A percentile compares a stretch with the other conserved stretches of the same genome.
phyloP scores from a whole-genome alignment of 2,888 invertebrate species.

The Diaperis boleti region DNA sequence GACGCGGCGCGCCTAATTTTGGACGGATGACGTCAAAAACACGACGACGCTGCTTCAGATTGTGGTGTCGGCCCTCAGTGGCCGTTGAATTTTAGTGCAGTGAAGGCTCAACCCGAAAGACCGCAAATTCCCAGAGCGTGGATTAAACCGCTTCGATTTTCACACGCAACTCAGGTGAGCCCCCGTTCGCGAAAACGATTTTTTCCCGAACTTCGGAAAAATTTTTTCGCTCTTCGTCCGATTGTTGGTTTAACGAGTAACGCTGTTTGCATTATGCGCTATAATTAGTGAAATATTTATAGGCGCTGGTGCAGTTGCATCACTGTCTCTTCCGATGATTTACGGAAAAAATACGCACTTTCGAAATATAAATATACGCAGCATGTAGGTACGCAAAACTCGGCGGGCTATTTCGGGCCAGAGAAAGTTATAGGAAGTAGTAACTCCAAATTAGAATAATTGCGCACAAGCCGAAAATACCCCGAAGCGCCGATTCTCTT shows the following conservation, averaged over 20 bases:
- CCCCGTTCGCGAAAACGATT: neutral
- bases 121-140: conserved; percentile 8
- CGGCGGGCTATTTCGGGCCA: conserved; percentile 28
- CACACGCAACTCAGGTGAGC: neutral
- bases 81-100: conserved; percentile 48
- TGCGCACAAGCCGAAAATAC: conserved; percentile 32
- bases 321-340: neutral
- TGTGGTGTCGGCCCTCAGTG: conserved; percentile 32
- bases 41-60: conserved; percentile 44
- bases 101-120: conserved; percentile 48
- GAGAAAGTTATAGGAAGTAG: conserved; percentile 23
- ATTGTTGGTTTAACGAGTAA: neutral
- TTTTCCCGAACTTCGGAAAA: no score
- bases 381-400: neutral
- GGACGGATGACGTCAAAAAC: conserved; percentile 59
- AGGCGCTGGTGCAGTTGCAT: conserved; percentile 19
- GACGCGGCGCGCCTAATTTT: conserved; percentile 55
- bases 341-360: neutral
- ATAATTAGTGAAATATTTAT: conserved; percentile 27
- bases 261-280: conserved; percentile 29
- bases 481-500: conserved; percentile 11
- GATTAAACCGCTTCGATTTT: conserved; percentile 4
- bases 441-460: conserved; percentile 15
- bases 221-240: no score
- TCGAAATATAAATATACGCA: neutral